Evolutionary conservation across 2,888 invertebrate genomes (phyloP), one percentile per base, ranked within the genome.

Genomic region (Andrena bucephala): DNA sequence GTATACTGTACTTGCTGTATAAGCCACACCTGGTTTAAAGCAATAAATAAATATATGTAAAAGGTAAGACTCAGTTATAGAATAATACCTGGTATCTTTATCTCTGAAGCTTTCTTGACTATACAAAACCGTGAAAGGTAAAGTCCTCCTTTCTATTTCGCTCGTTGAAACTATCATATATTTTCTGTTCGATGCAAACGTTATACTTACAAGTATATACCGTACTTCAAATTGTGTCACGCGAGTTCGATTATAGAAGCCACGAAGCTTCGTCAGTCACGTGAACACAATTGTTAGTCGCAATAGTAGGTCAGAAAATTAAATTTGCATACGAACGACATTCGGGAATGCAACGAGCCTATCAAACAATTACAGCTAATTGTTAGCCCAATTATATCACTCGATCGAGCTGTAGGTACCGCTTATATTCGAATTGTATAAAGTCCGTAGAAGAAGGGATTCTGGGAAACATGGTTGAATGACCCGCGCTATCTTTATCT

Each of bases 261-360:
- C 59, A 6, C 10, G 29, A 48, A 59, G 69, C 42, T 27, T 42
- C 20, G 20, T 8, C 36, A 27, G 20, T 54, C 20, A 6, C 27
- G 10, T 27, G 57, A 20, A 57, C 57, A 10, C 24, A 57, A 52
- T 52, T 52, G 20, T 52, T 7, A 29, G 16, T 16, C 24, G 27
- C 60, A 10, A 10, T 33, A 13, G 63, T 33, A 69, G 65, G 60
- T 60, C 74, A 71, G 59, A 29, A 68, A 54, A 68, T 68, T 3
- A 59, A 57, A 84, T 84, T 42, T 84, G 72, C 84, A 79, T 75
- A 50, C 60, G 85, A 65, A 76, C 73, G 42, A 70, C 75, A 57
- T 59, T 69, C 42, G 69, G 24, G 57, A 54, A 67, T 54, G 65
- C 57, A 67, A 60, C 62, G 52, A 77, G 36, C 57, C 77, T 60